Base-by-base conservation (phyloP, 2,113 vertebrate species). In the Lucifuga dentata region DNA sequence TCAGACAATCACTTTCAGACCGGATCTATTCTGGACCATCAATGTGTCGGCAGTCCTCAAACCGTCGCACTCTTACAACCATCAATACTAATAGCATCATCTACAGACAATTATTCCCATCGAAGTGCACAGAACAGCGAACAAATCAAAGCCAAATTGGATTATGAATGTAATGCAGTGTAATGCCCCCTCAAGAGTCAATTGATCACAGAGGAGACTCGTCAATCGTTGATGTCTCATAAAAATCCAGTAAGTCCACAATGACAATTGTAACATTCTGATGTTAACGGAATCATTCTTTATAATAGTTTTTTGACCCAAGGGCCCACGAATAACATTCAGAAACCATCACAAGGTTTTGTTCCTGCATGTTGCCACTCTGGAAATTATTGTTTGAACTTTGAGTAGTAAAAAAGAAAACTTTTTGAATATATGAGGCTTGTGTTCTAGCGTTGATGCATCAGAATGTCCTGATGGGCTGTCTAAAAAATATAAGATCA, bases 21-120 rank as follows among this genome's bases (percentile, higher is more conserved):
- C 77, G 79, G 88, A 91, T 90, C 84, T 80, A 87, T 90, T 89
- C 74, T 83, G 85, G 78, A 89, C 82, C 86, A 88, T 85, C 81
- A 89, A 89, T 84, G 86, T 89, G 90, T 89, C 88, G 88, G 86
- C 86, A 83, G 89, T 90, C 90, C 85, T 86, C 88, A 91, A 91
- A 89, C 89, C 89, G 89, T 90, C 82, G 80, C 78, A 81, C 85
- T 89, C 86, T 87, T 85, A 85, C 86, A 88, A 86, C 80, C 88
- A 87, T 93, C 92, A 90, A 93, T 93, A 90, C 87, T 92, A 89
- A 93, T 91, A 90, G 88, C 89, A 92, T 93, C 87, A 86, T 92
- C 88, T 88, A 81, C 87, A 89, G 90, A 90, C 86, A 90, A 92
- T 91, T 90, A 89, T 91, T 91, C 90, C 91, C 88, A 86, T 91